Evolutionary conservation across 2,113 vertebrate genomes (phyloP).

Genomic region (Gallinago jamesoni): DNA sequence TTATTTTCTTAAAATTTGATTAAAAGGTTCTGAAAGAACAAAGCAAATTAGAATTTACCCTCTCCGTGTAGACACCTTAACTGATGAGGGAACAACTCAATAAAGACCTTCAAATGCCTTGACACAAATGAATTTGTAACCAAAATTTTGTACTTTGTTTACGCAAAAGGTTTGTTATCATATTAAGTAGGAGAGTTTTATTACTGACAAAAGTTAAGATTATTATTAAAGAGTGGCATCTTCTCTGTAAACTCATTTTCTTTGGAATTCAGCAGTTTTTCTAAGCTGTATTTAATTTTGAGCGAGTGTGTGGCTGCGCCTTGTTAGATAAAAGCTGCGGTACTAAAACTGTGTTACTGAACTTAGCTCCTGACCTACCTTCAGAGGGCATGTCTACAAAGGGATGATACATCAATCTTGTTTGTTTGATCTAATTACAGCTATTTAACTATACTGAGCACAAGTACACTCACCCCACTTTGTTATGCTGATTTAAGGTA

Average conservation of each 20-base stretch:
- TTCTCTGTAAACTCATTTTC: not conserved
- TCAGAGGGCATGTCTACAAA: slow-evolving; percentile 50
- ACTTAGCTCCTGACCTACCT: slow-evolving; percentile 63
- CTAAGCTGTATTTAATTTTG: not conserved
- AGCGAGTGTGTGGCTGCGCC: slow-evolving; percentile 11
- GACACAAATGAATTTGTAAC: not conserved
- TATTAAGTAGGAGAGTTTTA: not conserved
- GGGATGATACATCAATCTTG: slow-evolving; percentile 28
- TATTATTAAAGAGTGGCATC: not conserved
- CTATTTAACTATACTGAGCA: slow-evolving; percentile 42
- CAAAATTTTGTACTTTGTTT: not conserved
- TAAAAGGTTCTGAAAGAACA: slow-evolving; percentile 22
- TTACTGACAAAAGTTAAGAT: not conserved
- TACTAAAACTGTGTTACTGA: slow-evolving; percentile 31
- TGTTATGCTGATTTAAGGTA: slow-evolving; percentile 62
- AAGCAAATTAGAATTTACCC: not conserved
- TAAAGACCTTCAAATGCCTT: not conserved
- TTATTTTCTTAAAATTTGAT: not conserved
- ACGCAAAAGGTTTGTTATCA: not conserved
- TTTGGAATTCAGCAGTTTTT: not conserved
- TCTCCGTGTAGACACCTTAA: not conserved
- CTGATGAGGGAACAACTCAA: not conserved
- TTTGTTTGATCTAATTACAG: slow-evolving; percentile 66
- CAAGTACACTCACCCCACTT: slow-evolving; percentile 39
- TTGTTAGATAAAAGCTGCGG: slow-evolving; percentile 41